Evolutionary conservation across 2,113 vertebrate genomes (phyloP), one percentile per base, ranked within the genome.

Genomic region (Dermatemys mawii): DNA sequence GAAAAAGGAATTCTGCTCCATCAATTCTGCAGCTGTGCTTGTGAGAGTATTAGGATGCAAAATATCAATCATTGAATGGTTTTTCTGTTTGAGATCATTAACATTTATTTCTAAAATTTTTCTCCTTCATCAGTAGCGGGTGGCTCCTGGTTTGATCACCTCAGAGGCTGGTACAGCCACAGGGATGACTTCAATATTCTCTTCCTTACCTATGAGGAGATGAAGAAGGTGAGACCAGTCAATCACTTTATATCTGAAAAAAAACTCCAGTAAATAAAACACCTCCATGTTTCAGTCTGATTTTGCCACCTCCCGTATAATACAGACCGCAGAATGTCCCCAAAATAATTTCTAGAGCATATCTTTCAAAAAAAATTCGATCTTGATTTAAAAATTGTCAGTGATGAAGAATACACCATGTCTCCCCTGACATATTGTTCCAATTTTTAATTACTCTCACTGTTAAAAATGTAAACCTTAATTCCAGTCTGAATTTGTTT

Each of bases 171-270:
- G 98, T 97, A 92, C 63, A 90, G 80, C 51, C 97, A 98, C 70
- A 98, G 91, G 86, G 92, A 97, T 41, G 97, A 98, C 55, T 98
- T 98, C 96, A 98, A 97, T 84, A 98, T 98, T 83, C 93, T 98
- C 29, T 98, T 98, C 88, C 81, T 98, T 48, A 97, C 94, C 38
- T 98, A 97, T 60, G 98, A 98, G 90, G 98, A 98, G 21, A 98
- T 98, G 98, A 98, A 97, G 81, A 98, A 98, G 97, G 98, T 98
- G 94, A 97, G 93, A 46, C 9, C 55, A 35, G 3, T 46, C 32
- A 55, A 6, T 55, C 21, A 29, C 29, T 24, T 22, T 55, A 5
- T 46, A 60, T 70, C 57, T 13, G 27, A 67, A 17, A 67, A 7
- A 67, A 35, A n/a, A n/a, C n/a, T n/a, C n/a, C 32, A 67, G 16